Evolutionary conservation across 2,888 invertebrate genomes (phyloP).

Genomic region (Aethes cnicana): DNA sequence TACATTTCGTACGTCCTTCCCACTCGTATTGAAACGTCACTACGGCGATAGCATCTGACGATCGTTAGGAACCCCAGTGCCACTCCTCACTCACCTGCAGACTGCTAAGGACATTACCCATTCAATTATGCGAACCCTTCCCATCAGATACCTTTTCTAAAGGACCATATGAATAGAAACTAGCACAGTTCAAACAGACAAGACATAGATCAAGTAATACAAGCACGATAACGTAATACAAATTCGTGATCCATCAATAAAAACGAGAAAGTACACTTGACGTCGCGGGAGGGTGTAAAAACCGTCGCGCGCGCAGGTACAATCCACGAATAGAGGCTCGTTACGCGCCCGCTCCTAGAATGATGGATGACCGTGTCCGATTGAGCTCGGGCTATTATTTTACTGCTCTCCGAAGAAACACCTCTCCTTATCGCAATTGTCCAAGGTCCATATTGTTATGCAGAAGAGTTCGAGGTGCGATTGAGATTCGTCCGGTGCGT

Average conservation of each 20-base stretch:
- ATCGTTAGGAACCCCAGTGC: constrained; percentile 62
- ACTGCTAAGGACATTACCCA: constrained; percentile 62
- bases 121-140: constrained; percentile 72
- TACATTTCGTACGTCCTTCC: constrained; percentile 50
- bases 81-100: constrained; percentile 48
- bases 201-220: constrained; percentile 53
- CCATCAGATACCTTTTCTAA: constrained; percentile 67
- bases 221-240: constrained; percentile 51
- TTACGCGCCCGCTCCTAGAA: constrained; percentile 70
- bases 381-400: constrained; percentile 51
- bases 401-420: neutral
- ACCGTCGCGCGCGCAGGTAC: constrained; percentile 59
- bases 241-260: constrained; percentile 67
- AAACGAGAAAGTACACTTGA: constrained; percentile 41
- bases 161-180: constrained; percentile 39
- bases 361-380: constrained; percentile 77
- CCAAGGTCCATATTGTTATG: constrained; percentile 47
- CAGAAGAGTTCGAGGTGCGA: constrained; percentile 44
- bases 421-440: constrained; percentile 41
- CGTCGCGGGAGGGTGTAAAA: constrained; percentile 57
- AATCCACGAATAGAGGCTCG: constrained; percentile 70
- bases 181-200: constrained; percentile 41
- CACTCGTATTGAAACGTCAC: constrained; percentile 78
- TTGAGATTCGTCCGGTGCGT: constrained; percentile 54
- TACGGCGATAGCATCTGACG: constrained; percentile 66